Evolutionary conservation across 2,888 invertebrate genomes (phyloP).

Genomic region (Pachymerium ferrugineum): DNA sequence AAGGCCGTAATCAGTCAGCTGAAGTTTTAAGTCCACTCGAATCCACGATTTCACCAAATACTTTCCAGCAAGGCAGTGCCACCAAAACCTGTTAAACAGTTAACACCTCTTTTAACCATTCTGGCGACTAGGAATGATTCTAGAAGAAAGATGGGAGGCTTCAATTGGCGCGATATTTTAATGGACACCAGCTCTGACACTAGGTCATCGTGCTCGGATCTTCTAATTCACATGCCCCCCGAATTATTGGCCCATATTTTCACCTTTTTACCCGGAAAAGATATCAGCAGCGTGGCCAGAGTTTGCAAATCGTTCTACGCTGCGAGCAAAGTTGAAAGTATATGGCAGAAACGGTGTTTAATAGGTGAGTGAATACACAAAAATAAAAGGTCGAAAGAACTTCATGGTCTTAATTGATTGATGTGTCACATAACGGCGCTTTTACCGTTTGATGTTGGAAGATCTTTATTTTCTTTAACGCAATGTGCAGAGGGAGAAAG

Average conservation of each 20-base stretch:
- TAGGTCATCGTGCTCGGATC: not conserved
- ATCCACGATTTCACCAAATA: not conserved
- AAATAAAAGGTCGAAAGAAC: too few relatives aligned
- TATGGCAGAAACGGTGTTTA: constrained; percentile 29
- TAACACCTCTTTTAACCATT: not conserved
- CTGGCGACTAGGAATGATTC: not conserved
- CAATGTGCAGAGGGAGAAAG: not conserved
- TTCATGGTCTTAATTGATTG: not conserved
- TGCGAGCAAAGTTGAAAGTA: constrained; percentile 28
- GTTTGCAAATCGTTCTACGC: constrained; percentile 20
- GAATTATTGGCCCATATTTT: constrained; percentile 32
- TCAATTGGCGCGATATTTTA: constrained; percentile 27
- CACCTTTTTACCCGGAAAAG: constrained; percentile 29
- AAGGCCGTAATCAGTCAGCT: constrained; percentile 5
- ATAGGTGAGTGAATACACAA: constrained; percentile 32
- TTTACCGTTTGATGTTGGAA: too few relatives aligned
- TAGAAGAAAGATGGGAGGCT: constrained; percentile 12
- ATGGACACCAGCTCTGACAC: not conserved
- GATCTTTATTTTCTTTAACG: too few relatives aligned
- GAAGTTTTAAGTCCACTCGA: not conserved
- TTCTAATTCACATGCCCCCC: constrained; percentile 29
- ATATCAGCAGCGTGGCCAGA: constrained; percentile 19
- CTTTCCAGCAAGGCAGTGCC: not conserved
- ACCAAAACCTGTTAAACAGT: not conserved
- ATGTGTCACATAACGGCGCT: not conserved